Conservation (phyloP, 2,888 invertebrate species). For the Lasioglossum villosulum region DNA sequence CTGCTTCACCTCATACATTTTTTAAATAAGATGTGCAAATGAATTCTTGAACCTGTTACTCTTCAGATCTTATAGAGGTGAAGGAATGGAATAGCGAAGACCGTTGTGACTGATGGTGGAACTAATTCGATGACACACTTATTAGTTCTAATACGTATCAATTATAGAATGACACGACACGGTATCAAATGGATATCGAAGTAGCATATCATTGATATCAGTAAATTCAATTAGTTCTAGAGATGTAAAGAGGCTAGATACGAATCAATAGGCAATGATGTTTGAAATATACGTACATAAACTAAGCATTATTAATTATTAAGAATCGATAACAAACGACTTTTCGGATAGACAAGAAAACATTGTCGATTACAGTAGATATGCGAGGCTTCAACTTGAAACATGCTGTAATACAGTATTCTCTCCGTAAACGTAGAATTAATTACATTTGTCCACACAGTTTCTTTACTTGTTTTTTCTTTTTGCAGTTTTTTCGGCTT, state of each 20-base stretch:
- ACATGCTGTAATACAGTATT: too few species aligned
- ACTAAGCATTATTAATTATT: too few species aligned
- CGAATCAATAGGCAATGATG: not conserved
- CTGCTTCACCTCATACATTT: too few species aligned
- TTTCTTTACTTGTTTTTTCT: not conserved
- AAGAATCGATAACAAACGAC: too few species aligned
- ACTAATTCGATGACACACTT: conserved; percentile 10
- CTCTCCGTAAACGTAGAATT: too few species aligned
- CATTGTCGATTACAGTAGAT: too few species aligned
- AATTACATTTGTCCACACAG: too few species aligned
- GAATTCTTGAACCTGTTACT: not conserved
- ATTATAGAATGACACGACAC: not conserved
- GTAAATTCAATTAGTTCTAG: not conserved
- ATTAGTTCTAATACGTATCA: not conserved
- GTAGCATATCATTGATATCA: not conserved
- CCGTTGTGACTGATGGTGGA: not conserved
- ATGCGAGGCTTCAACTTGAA: too few species aligned
- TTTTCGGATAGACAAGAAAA: too few species aligned
- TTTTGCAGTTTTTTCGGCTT: too few species aligned
- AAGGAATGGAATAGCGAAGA: not conserved
- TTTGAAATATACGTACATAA: not conserved
- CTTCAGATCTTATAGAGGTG: not conserved
- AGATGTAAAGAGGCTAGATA: not conserved
- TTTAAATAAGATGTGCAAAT: not conserved
- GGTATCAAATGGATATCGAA: not conserved